Percentiles rank a stretch among this genome's conserved stretches.
phyloP scores from a whole-genome alignment of 1,140 invertebrate species.

The Drosophila rufa region DNA sequence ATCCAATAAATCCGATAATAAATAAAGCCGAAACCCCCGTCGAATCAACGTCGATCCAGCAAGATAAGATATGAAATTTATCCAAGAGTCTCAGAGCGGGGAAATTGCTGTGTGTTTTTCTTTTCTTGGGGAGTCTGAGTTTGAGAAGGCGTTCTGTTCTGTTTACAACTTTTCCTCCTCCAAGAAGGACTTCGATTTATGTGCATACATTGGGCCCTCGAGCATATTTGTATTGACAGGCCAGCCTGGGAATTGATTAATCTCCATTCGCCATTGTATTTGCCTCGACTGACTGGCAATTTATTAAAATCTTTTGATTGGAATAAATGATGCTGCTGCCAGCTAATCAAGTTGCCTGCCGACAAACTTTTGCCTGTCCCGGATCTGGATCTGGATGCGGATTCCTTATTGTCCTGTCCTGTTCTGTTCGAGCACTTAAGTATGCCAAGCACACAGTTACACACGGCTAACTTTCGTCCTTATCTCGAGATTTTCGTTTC shows the following conservation, averaged over 20 bases:
- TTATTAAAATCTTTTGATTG: conserved; percentile 77
- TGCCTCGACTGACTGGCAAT: conserved; percentile 52
- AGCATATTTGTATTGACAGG: conserved; percentile 66
- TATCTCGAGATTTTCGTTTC: conserved; percentile 31
- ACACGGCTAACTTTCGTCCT: conserved; percentile 34
- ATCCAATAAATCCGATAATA: conserved; percentile 42
- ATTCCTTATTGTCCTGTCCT: conserved; percentile 18
- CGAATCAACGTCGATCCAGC: conserved; percentile 21
- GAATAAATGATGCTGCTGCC: conserved; percentile 71
- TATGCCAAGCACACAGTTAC: conserved; percentile 54
- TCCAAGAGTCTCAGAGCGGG: not conserved
- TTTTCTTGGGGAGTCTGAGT: not conserved
- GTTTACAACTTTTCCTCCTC: conserved; percentile 37
- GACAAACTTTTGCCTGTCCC: conserved; percentile 12
- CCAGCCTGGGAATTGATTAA: conserved; percentile 71
- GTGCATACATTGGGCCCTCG: conserved; percentile 66
- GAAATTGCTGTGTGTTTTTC: conserved; percentile 49
- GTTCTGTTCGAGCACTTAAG: conserved; percentile 30
- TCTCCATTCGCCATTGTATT: conserved; percentile 42
- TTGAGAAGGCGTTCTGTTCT: not conserved
- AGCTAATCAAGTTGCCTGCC: conserved; percentile 65
- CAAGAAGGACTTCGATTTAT: conserved; percentile 44
- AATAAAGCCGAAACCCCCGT: conserved; percentile 36
- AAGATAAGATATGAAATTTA: not conserved
- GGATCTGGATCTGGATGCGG: conserved; percentile 12